phyloP scores from a whole-genome alignment of 2,797 vertebrate genomes.

The Octomys mimax region DNA sequence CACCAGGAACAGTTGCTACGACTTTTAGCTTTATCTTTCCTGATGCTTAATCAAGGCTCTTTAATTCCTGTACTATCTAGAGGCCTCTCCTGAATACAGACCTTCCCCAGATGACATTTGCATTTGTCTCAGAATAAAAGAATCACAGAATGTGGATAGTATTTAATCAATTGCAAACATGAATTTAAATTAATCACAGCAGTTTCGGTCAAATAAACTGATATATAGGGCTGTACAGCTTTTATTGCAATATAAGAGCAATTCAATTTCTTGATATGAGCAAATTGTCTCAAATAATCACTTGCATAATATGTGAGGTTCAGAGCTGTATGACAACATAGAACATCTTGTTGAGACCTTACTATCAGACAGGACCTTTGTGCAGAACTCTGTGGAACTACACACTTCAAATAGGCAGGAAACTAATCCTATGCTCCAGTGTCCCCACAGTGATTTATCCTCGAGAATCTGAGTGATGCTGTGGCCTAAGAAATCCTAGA shows the following conservation, averaged over 20 bases:
- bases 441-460: not conserved
- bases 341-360: not conserved
- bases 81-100: no score
- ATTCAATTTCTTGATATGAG: not conserved
- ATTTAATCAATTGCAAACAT: not conserved
- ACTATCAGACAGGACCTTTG: not conserved
- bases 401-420: fast-evolving
- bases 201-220: not conserved
- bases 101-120: not conserved
- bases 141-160: not conserved
- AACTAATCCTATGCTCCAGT: not conserved
- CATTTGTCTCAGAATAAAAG: not conserved
- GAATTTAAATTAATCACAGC: not conserved
- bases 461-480: not conserved
- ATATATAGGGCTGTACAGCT: not conserved
- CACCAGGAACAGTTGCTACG: not conserved
- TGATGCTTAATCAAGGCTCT: not conserved
- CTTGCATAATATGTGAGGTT: not conserved
- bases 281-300: not conserved
- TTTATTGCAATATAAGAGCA: not conserved
- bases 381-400: not conserved
- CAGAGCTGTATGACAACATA: not conserved
- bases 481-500: not conserved
- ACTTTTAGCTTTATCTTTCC: not conserved
- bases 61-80: not conserved